These are phyloP conservation scores for Didymodactylos carnosus DNA, from an alignment of 2,888 invertebrate genomes.

Conservation along the genomic window DNA sequence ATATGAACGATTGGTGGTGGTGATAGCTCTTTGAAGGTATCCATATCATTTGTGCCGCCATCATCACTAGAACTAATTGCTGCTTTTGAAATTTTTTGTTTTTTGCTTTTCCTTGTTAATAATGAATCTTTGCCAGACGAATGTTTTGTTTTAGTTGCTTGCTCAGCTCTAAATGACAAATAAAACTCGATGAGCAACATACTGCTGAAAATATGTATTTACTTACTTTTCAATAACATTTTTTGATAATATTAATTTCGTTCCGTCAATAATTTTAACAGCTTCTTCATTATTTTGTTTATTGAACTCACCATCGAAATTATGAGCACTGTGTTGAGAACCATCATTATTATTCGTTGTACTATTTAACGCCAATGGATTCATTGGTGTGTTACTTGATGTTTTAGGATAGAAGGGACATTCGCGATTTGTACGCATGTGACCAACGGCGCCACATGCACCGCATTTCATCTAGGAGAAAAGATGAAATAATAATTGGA, in stretches of 20 bases:
- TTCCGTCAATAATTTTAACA: background rate
- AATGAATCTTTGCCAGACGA: no score
- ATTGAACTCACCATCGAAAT: no score
- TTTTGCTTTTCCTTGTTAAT: background rate
- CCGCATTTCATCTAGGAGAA: conserved; percentile 60
- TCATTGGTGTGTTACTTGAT: no score
- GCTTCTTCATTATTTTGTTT: background rate
- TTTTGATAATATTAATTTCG: background rate
- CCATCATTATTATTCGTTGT: background rate
- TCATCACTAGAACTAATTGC: background rate
- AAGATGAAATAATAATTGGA: background rate
- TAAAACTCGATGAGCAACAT: no score
- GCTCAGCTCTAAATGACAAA: no score
- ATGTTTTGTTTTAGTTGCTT: no score
- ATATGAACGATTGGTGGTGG: background rate
- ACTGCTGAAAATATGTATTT: no score
- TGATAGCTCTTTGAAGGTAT: no score
- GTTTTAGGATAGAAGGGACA: conserved; percentile 58
- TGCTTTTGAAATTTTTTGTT: background rate
- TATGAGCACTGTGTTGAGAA: background rate
- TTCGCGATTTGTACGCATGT: conserved; percentile 79
- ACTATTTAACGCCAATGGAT: no score
- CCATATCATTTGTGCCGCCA: background rate
- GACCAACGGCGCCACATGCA: conserved; percentile 64
- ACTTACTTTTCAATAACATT: background rate